Conservation (phyloP, 1,140 invertebrate genomes). For the Macrobrachium rosenbergii region DNA sequence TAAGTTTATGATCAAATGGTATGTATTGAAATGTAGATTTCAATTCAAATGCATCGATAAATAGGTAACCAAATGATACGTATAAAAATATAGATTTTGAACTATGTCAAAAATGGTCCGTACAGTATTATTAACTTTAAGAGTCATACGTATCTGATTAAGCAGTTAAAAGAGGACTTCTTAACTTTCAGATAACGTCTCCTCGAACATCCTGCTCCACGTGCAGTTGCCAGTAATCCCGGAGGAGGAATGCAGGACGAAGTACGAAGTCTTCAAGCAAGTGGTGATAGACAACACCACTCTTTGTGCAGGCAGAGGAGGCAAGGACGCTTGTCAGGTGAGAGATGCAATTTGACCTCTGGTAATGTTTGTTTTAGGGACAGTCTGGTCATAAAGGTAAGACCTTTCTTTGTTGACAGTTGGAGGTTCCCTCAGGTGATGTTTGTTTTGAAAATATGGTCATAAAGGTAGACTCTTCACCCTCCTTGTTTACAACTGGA, state of each 20-base stretch:
- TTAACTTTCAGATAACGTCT: slow-evolving; percentile 42
- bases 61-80: too few species aligned
- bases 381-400: too few species aligned
- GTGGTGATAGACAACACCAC: slow-evolving; percentile 49
- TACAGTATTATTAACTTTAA: too few species aligned
- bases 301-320: slow-evolving; percentile 54
- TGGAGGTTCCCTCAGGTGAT: slow-evolving; percentile 74
- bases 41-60: too few species aligned
- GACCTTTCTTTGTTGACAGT: slow-evolving; percentile 62
- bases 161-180: too few species aligned
- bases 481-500: not conserved
- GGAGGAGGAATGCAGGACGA: slow-evolving; percentile 9
- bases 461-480: not conserved
- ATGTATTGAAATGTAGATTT: too few species aligned
- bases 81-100: too few species aligned
- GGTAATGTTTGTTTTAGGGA: not conserved
- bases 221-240: slow-evolving; percentile 33
- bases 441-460: slow-evolving; percentile 67
- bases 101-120: too few species aligned
- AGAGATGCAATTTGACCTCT: not conserved
- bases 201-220: slow-evolving; percentile 38
- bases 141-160: too few species aligned
- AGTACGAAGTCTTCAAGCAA: slow-evolving; percentile 51
- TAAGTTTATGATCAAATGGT: too few species aligned
- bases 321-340: slow-evolving; percentile 64